Base-by-base conservation (phyloP, 2,113 vertebrate species). In the Propithecus coquereli region DNA sequence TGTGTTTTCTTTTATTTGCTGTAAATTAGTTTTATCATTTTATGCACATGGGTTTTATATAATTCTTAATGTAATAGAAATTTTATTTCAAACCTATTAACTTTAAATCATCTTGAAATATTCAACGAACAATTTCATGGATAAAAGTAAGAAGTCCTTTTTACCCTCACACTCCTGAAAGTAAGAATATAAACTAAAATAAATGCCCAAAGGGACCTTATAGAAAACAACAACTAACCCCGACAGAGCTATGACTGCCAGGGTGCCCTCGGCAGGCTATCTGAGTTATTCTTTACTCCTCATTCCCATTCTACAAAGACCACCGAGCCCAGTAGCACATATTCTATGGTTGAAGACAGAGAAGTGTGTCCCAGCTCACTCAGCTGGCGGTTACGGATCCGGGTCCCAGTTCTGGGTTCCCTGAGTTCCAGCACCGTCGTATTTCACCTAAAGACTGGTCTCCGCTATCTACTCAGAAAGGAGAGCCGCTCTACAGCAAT, bases 271-370 rank as follows among this genome's bases (percentile, higher is more conserved):
- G 5, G 20, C 3, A 11, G 3, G 22, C 23, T 20, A 2, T 2
- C 1, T 8, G 0, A 9, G n/a, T 4, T 25, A 40, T 6, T 11
- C 27, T 23, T 32, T 23, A 2, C 9, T 2, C 43, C 20, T 18
- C 11, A 37, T 13, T 45, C 37, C 20, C 1, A 5, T 25, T 59
- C 20, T 32, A 8, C 18, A 16, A 30, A 25, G 25, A 27, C 2
- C 6, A 14, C 13, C 70, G 65, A 40, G 43, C n/a, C 50, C 14
- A 18, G 17, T 3, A 23, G 12, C 34, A 74, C 37, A 18, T 25
- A 1, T 11, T 65, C 61, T 43, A 12, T 0, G 16, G 3, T 3
- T 12, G 17, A n/a, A n/a, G 22, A 52, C 23, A 18, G 8, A 37
- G 22, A 1, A 3, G 37, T 2, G 2, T 27, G 32, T 68, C 17